Evolutionary conservation across 2,797 vertebrate species (phyloP).

Genomic region (Cyclopterus lumpus): DNA sequence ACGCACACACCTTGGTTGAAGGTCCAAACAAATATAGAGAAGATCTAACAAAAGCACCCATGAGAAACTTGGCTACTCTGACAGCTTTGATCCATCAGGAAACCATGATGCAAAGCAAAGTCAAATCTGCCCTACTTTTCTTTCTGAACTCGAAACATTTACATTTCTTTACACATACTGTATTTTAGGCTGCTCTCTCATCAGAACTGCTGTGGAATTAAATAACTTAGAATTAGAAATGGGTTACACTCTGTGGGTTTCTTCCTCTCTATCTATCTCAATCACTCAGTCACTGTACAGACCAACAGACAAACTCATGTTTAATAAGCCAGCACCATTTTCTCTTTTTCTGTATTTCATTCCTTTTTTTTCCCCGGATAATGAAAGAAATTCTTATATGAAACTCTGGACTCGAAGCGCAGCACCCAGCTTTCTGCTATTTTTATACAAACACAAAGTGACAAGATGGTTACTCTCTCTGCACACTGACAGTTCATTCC

Average conservation of each 20-base stretch:
- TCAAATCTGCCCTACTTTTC: slow-evolving; percentile 75
- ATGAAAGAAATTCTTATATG: slow-evolving; percentile 65
- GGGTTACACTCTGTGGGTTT: slow-evolving; percentile 50
- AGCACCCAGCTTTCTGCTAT: slow-evolving; percentile 84
- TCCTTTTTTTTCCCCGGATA: slow-evolving; percentile 30
- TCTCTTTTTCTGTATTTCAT: slow-evolving; percentile 52
- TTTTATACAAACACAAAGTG: slow-evolving; percentile 91
- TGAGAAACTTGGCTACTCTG: slow-evolving; percentile 70
- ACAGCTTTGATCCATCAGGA: slow-evolving; percentile 77
- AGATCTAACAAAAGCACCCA: slow-evolving; percentile 57
- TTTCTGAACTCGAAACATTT: slow-evolving; percentile 54
- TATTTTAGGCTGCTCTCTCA: slow-evolving; percentile 57
- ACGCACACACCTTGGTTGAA: slow-evolving; percentile 47
- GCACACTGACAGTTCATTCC: slow-evolving; percentile 96
- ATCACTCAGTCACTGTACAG: slow-evolving; percentile 3
- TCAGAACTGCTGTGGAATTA: slow-evolving; percentile 59
- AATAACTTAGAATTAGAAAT: slow-evolving; percentile 68
- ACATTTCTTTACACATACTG: slow-evolving; percentile 37
- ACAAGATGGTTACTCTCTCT: slow-evolving; percentile 94
- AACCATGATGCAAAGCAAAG: slow-evolving; percentile 67
- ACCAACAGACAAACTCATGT: slow-evolving; percentile 55
- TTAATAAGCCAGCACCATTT: slow-evolving; percentile 63
- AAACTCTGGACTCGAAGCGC: slow-evolving; percentile 71
- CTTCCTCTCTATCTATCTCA: slow-evolving; percentile 32
- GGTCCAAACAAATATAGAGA: slow-evolving; percentile 59